Evolutionary conservation across 2,888 invertebrate species (phyloP).

Genomic region (Amaurobius ferox): DNA sequence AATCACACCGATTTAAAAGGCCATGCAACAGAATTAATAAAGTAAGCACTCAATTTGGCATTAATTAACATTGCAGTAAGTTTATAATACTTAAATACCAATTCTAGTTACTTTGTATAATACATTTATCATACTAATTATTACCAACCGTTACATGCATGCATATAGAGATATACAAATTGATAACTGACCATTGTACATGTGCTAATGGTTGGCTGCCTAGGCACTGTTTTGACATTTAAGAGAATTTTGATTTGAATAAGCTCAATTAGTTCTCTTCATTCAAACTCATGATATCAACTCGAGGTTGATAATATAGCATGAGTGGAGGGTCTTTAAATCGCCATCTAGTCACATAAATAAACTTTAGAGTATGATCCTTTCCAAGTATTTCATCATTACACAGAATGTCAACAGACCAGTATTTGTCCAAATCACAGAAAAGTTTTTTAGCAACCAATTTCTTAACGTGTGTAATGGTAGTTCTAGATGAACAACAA

Average conservation of each 20-base stretch:
- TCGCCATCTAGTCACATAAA: constrained; percentile 65
- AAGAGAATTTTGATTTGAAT: constrained; percentile 22
- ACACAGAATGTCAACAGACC: constrained; percentile 60
- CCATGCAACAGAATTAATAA: too few relatives aligned
- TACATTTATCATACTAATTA: too few relatives aligned
- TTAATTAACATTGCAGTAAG: too few relatives aligned
- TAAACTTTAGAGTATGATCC: constrained; percentile 62
- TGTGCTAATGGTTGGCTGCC: too few relatives aligned
- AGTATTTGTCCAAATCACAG: constrained; percentile 46
- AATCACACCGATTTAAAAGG: too few relatives aligned
- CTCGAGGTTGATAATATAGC: constrained; percentile 58
- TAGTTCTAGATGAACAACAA: constrained; percentile 61
- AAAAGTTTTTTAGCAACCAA: constrained; percentile 60
- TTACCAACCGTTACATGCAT: too few relatives aligned
- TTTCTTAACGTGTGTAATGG: constrained; percentile 61
- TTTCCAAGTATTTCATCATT: constrained; percentile 63
- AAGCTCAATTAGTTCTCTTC: constrained; percentile 14
- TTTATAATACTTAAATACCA: too few relatives aligned
- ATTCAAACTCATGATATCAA: constrained; percentile 40
- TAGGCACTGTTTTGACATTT: too few relatives aligned
- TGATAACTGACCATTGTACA: too few relatives aligned
- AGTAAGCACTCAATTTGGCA: too few relatives aligned
- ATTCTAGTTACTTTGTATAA: too few relatives aligned
- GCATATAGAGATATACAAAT: too few relatives aligned
- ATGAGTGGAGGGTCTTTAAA: constrained; percentile 60